Base-by-base conservation (phyloP, 2,797 vertebrate species). In the Harpagifer antarcticus region DNA sequence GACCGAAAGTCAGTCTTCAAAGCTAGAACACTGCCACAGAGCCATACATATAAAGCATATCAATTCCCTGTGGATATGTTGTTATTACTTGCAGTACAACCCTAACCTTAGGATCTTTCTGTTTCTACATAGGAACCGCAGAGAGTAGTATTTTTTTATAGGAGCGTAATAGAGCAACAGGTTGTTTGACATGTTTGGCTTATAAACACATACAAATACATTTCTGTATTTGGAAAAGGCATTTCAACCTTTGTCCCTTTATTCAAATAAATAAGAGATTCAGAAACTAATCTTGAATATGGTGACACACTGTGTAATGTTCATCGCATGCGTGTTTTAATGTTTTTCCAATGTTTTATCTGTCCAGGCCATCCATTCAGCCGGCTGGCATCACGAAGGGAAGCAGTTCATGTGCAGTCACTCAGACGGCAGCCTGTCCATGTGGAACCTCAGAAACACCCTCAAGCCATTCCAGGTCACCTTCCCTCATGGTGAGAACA, bases 361-460 rank as follows among this genome's bases (percentile, higher is more conserved):
- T 65, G 33, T 79, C 1, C 89, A 99, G 98, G 98, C 98, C 71
- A 99, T 99, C 93, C 98, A 99, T 89, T 99, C 98, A 52, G 96
- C 96, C 81, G 95, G 97, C 89, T 99, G 98, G 98, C 98, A 99
- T 88, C 97, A 99, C 56, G 98, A 99, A 87, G 98, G 98, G 55
- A 97, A 96, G 76, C 98, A 99, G 89, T 99, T 99, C 90, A 99
- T 99, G 98, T 99, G 98, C 92, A 99, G 98, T 87, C 98, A 99
- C 92, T 99, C 98, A 19, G 98, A 99, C 68, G 98, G 98, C 86
- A 99, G 98, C 89, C 93, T 99, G 89, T 97, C 97, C 9, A 89
- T 98, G 64, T 99, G 98, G 98, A 99, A 97, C 88, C 90, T 98
- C 89, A 96, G 97, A 91, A 99, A 96, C 90, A 98, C 97, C 79